Percentiles rank a stretch among this genome's conserved stretches.
phyloP scores from a whole-genome alignment of 92 coral and sea anemone genomes.

The Meandrina meandrites region DNA sequence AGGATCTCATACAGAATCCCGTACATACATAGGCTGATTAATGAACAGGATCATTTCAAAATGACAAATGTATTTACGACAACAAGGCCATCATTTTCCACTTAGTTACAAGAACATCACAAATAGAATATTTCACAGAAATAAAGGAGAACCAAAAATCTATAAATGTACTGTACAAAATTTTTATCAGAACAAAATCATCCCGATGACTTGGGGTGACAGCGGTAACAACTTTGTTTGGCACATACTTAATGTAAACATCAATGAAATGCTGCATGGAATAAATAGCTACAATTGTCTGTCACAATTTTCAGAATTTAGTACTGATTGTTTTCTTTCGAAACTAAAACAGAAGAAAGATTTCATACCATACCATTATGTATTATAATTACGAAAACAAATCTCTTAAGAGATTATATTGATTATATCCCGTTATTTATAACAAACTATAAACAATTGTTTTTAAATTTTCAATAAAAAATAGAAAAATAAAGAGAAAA shows the following conservation, averaged over 20 bases:
- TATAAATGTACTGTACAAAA: background rate
- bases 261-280: background rate
- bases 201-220: background rate
- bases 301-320: background rate
- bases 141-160: background rate
- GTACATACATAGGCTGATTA: no score
- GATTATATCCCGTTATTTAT: background rate
- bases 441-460: background rate
- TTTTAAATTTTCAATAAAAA: background rate
- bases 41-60: background rate
- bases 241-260: background rate
- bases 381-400: background rate
- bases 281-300: background rate
- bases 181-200: background rate
- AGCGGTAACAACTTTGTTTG: background rate
- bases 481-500: background rate
- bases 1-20: no score
- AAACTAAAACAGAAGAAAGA: background rate
- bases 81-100: background rate
- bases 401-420: background rate
- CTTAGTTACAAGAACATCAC: background rate
- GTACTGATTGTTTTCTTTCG: background rate
- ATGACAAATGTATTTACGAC: background rate
- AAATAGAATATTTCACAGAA: conserved; percentile 11
- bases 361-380: background rate